Evolutionary conservation across 2,113 vertebrate species (phyloP), one percentile per base, ranked within the genome.

Genomic region (Todiramphus saurophagus): DNA sequence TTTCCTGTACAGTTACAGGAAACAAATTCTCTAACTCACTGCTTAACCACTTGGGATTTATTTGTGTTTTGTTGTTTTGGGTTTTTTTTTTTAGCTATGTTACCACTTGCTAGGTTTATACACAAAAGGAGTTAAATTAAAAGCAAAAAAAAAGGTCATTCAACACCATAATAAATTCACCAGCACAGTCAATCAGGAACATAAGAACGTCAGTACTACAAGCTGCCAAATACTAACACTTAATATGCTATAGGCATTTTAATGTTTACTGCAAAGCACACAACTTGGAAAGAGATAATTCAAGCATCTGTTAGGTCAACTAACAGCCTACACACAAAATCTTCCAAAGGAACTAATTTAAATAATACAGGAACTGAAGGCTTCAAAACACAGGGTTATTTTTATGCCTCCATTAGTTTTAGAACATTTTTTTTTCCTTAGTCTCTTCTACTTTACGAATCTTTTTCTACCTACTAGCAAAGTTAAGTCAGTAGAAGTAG

Each of bases 271-370:
- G 75, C 67, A 83, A 95, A 92, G 62, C 60, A 78, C 1, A 14
- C 30, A 76, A 63, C 64, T 75, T 75, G 51, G 19, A 77, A 86
- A 30, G 43, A 92, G 60, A 63, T 37, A 93, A 92, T 59, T 91
- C 68, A 87, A 85, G 77, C 91, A 96, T 83, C 89, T 86, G 83
- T 63, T 94, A 80, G 58, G 43, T 83, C 86, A 97, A 75, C 62
- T 87, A 59, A 63, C 76, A 89, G 89, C 83, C 86, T 62, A 79
- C 90, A 83, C 30, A 78, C 46, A 51, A 11, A 44, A 7, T 70
- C 70, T 80, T 86, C 37, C 72, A 80, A 43, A 81, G 91, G 35
- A 85, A 69, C 31, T 41, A 11, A 64, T 79, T 90, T 68, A 75
- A 93, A 46, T 58, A 87, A 75, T 31, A 90, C 19, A 91, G 90